These are phyloP conservation scores for Drosophila tristis DNA, from an alignment of 1,140 invertebrate species.

Conservation along the genomic window DNA sequence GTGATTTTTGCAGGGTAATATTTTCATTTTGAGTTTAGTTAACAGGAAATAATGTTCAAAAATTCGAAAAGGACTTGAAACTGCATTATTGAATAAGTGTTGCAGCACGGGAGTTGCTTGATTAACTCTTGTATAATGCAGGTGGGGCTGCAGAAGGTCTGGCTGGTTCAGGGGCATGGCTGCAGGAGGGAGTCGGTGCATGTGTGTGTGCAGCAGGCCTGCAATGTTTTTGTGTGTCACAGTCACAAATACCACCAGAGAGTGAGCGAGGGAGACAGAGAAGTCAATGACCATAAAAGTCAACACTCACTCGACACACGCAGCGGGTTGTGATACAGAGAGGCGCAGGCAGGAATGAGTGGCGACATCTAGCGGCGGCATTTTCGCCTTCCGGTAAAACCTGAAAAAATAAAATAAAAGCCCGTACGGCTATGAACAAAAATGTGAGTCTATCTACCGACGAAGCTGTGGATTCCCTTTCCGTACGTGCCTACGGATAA, in stretches of 20 bases:
- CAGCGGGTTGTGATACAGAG: background rate
- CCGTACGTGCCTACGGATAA: too few relatives aligned
- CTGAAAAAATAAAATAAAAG: conserved; percentile 32
- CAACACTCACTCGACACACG: conserved; percentile 52
- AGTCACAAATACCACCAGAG: conserved; percentile 4
- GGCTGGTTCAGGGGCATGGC: background rate
- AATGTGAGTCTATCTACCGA: background rate
- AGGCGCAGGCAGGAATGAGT: background rate
- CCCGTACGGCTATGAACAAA: background rate
- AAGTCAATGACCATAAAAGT: conserved; percentile 64
- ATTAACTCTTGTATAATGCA: conserved; percentile 44
- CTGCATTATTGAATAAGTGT: conserved; percentile 58
- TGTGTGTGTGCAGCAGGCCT: conserved; percentile 6
- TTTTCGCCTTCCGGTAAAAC: conserved; percentile 51
- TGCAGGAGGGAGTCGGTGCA: conserved; percentile 2
- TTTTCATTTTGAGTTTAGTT: background rate
- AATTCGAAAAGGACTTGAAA: conserved; percentile 10
- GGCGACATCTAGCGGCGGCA: conserved; percentile 35
- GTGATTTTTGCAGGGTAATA: too few relatives aligned
- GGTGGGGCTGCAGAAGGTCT: background rate
- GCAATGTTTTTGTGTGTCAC: conserved; percentile 42
- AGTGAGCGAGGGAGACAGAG: conserved; percentile 4
- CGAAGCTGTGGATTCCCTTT: too few relatives aligned
- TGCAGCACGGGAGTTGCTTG: conserved; percentile 44
- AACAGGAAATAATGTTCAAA: conserved; percentile 10